Conservation (phyloP, 2,797 vertebrate species). For the Gymnocypris eckloni region DNA sequence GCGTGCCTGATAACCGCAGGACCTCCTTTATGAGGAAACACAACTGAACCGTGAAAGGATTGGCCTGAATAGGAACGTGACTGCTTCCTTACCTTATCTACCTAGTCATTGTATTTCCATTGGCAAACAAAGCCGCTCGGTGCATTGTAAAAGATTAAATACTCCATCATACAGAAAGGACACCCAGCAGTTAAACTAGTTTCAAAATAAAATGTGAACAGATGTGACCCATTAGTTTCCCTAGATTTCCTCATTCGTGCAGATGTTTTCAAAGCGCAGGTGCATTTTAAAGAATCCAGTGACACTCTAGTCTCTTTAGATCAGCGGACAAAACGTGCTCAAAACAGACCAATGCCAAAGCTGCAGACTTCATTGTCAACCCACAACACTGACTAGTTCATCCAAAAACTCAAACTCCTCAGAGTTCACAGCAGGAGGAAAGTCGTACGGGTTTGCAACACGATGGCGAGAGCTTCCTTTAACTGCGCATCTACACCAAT, state of each 20-base stretch:
- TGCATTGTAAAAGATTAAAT: constrained; percentile 16
- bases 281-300: constrained; percentile 29
- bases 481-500: neutral
- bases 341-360: neutral
- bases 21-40: constrained; percentile 3
- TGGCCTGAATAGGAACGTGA: constrained; percentile 10
- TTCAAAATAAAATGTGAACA: neutral
- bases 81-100: neutral
- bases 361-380: neutral
- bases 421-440: neutral
- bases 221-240: neutral
- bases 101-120: neutral
- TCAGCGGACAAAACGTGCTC: constrained; percentile 25
- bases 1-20: neutral
- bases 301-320: neutral
- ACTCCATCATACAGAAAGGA: neutral
- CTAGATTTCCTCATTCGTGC: neutral
- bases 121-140: neutral
- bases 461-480: neutral
- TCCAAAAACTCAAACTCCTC: neutral
- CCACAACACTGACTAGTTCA: neutral
- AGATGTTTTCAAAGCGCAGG: constrained; percentile 41
- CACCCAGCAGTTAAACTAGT: constrained; percentile 1
- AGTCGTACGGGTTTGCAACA: neutral
- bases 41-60: neutral